Conservation (phyloP, 2,113 vertebrate genomes). For the Struthio camelus region DNA sequence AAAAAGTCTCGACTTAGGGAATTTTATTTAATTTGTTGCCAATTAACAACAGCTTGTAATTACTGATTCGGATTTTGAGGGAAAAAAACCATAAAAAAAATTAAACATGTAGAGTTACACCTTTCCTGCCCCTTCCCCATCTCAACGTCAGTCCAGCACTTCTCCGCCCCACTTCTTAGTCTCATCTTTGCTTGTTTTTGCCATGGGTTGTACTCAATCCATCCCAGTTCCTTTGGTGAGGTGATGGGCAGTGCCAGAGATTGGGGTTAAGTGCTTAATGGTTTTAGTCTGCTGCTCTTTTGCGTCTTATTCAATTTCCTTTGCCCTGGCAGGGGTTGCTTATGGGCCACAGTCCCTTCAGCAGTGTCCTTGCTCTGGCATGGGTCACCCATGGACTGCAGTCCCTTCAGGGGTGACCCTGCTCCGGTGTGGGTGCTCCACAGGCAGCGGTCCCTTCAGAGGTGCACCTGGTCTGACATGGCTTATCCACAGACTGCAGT, state of each 20-base stretch:
- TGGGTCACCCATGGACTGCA: too few species aligned
- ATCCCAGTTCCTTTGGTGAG: background rate
- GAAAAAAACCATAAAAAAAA: background rate
- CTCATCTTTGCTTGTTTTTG: background rate
- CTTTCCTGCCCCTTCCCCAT: background rate
- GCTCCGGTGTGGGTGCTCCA: background rate
- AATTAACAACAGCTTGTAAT: background rate
- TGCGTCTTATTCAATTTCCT: background rate
- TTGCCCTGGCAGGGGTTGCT: background rate
- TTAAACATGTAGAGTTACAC: background rate
- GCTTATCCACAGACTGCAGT: too few species aligned
- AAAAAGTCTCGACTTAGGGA: background rate
- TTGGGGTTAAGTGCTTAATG: background rate
- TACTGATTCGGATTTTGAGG: background rate
- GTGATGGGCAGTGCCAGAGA: background rate
- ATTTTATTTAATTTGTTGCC: background rate
- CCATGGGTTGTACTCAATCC: background rate
- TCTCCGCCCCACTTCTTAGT: background rate
- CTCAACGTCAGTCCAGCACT: background rate
- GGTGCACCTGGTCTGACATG: fast-evolving
- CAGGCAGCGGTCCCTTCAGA: background rate
- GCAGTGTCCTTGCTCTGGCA: background rate
- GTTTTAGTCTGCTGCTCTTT: background rate
- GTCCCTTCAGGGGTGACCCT: background rate
- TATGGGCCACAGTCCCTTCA: background rate